Evolutionary conservation across 1,140 invertebrate species (phyloP), one percentile per base, ranked within the genome.

Genomic region (Steinernema feltiae): DNA sequence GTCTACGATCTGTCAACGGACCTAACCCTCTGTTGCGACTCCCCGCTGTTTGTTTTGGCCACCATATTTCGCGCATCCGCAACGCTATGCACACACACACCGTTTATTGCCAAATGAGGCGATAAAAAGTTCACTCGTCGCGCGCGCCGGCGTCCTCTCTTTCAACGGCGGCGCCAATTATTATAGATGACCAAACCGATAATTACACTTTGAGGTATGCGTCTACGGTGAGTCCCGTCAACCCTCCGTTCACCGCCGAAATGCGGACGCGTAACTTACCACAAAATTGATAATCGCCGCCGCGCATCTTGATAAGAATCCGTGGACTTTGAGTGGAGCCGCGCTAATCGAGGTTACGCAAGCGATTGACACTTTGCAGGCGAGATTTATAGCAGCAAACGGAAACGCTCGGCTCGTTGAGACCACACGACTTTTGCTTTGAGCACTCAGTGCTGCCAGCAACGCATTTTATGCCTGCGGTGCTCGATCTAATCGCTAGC

Each of bases 41-140:
- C 41, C 41, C 41, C 41, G n/a, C 41, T n/a, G 41, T 46, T 46
- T 7, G 7, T 46, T 46, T 7, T 46, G 7, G 7, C n/a, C 7
- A n/a, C 41, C n/a, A 7, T 46, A 12, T 63, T 63, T 63, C 53
- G 53, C 53, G 53, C 53, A 63, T 27, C 53, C 53, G 12, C 41
- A 46, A 46, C 53, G 15, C 53, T 41, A 18, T 41, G 7, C 15
- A 15, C 53, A 12, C 24, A 3, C n/a, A n/a, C n/a, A n/a, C n/a
- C 12, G 53, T 63, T 63, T 63, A 63, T 63, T 63, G 53, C 53
- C 24, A 63, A 63, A 63, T 63, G 53, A 63, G 53, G 53, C 53
- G 53, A 63, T 63, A 63, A 63, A 63, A 27, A 63, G 53, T 63
- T 63, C 53, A 63, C 53, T 63, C 53, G 53, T 21, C 53, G 15